These are phyloP conservation scores for Glaucidium brasilianum DNA, from an alignment of 2,113 vertebrate species.

Conservation along the genomic window DNA sequence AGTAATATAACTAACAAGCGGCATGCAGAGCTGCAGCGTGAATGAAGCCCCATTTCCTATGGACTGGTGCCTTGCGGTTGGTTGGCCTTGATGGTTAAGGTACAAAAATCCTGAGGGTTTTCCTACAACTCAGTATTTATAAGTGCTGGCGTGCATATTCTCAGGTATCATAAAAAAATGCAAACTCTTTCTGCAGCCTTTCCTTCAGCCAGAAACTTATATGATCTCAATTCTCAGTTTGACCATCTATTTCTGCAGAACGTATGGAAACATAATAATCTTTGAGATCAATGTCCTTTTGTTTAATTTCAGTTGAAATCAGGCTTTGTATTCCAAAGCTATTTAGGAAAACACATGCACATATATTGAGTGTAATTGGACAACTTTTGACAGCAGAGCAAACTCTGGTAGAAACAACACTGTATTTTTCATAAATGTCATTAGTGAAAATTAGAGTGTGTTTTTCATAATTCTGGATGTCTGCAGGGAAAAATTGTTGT, in stretches of 20 bases:
- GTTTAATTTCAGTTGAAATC: background rate
- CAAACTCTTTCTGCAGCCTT: background rate
- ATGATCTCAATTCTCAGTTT: background rate
- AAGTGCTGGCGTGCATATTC: background rate
- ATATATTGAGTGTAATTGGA: background rate
- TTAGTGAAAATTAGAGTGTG: background rate
- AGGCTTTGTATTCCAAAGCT: background rate
- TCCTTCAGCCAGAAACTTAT: background rate
- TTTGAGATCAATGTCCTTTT: background rate
- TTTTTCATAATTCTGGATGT: background rate
- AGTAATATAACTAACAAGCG: background rate
- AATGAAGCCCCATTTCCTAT: background rate
- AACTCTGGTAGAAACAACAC: background rate
- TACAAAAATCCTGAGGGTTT: background rate
- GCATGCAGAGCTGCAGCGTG: background rate
- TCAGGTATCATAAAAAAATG: background rate
- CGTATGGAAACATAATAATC: background rate
- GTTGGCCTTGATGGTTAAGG: background rate
- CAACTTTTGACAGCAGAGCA: background rate
- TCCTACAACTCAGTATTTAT: background rate
- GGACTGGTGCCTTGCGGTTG: background rate
- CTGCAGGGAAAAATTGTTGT: background rate
- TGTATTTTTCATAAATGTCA: background rate
- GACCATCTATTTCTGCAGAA: background rate
- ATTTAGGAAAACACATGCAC: background rate